Evolutionary conservation across 2,797 vertebrate genomes (phyloP).

Genomic region (Acrocephalus scirpaceus): DNA sequence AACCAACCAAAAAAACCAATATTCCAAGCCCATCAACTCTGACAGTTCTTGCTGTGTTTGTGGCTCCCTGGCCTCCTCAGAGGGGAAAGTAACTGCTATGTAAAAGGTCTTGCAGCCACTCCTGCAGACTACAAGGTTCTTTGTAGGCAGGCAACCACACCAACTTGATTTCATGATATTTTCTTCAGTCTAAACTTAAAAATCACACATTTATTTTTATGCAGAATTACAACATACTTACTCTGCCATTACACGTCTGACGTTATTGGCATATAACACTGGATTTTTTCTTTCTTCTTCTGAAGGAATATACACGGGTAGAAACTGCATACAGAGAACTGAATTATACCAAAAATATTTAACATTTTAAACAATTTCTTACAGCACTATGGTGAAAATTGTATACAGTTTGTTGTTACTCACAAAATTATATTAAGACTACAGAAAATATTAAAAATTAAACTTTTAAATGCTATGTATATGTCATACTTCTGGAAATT

Average conservation of each 20-base stretch:
- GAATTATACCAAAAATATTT: conserved; percentile 7
- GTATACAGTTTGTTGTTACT: neutral
- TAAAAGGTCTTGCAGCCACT: neutral
- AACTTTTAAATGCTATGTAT: neutral
- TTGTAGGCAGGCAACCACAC: neutral
- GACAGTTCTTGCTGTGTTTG: neutral
- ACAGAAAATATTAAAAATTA: neutral
- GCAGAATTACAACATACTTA: conserved; percentile 76
- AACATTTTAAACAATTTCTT: neutral
- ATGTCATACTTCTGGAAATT: neutral
- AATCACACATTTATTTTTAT: neutral
- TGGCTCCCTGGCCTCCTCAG: neutral
- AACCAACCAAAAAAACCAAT: neutral
- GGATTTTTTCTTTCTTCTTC: conserved; percentile 93
- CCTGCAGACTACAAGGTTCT: neutral
- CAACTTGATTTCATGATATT: neutral
- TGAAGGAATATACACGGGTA: conserved; percentile 92
- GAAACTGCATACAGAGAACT: conserved; percentile 83
- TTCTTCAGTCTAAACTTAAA: neutral
- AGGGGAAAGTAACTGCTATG: neutral
- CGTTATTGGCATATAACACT: conserved; percentile 91
- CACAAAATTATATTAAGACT: neutral
- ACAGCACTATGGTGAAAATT: neutral
- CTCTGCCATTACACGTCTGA: conserved; percentile 93
- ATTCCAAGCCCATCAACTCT: neutral